These are phyloP conservation scores for Chaetura pelagica DNA, from an alignment of 2,113 vertebrate species.

Conservation along the genomic window DNA sequence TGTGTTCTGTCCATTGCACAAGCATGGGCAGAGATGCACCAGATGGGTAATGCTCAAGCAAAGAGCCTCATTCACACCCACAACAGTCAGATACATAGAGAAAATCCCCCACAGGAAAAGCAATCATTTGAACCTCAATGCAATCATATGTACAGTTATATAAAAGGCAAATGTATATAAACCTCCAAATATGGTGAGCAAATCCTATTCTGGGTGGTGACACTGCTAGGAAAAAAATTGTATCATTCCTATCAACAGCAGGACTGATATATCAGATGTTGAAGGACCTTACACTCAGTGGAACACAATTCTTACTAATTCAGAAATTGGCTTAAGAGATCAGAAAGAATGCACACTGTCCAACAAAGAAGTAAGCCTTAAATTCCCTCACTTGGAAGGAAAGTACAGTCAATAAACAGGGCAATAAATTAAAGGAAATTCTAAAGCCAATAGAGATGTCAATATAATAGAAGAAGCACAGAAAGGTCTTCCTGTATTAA, in stretches of 20 bases:
- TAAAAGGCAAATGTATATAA: not conserved
- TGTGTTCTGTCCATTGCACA: not conserved
- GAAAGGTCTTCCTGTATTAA: not conserved
- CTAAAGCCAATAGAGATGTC: not conserved
- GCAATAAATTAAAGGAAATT: not conserved
- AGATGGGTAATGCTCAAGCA: not conserved
- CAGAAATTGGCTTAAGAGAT: not conserved
- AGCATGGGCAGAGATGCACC: not conserved
- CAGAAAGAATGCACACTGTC: not conserved
- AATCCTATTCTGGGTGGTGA: not conserved
- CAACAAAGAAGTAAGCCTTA: not conserved
- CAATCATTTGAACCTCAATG: not conserved
- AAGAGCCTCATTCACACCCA: not conserved
- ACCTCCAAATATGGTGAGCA: not conserved
- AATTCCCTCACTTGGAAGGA: not conserved
- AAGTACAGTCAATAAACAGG: not conserved
- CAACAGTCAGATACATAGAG: not conserved
- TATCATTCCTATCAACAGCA: not conserved
- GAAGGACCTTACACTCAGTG: not conserved
- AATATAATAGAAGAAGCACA: not conserved
- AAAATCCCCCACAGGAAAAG: constrained; percentile 1
- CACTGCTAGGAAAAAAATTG: not conserved
- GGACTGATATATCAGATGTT: not conserved
- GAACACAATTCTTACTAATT: not conserved
- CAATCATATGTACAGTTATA: not conserved